phyloP scores from a whole-genome alignment of 2,888 invertebrate genomes.

The Chromoteleia sp. region DNA sequence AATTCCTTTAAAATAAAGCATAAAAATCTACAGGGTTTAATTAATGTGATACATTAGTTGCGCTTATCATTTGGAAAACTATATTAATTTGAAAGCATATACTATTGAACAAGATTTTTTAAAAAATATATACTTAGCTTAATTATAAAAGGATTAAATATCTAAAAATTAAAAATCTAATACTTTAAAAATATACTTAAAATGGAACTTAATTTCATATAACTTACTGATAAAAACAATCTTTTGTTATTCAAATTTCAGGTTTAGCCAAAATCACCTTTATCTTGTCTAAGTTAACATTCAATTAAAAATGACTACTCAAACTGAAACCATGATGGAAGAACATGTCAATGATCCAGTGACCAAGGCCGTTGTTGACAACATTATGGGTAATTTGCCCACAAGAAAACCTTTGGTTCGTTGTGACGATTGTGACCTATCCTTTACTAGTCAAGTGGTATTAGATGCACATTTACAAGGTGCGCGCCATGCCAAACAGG shows the following conservation, averaged over 20 bases:
- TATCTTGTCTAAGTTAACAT: slow-evolving; percentile 29
- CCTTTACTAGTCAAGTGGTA: slow-evolving; percentile 85
- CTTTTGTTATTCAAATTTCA: slow-evolving; percentile 18
- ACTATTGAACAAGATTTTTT: too few species aligned
- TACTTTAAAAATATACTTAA: too few species aligned
- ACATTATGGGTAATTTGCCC: slow-evolving; percentile 85
- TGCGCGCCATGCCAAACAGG: slow-evolving; percentile 83
- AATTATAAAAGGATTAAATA: too few species aligned
- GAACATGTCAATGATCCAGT: slow-evolving; percentile 82
- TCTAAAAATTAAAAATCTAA: too few species aligned
- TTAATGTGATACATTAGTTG: too few species aligned
- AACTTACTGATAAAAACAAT: too few species aligned
- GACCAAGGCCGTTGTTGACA: slow-evolving; percentile 85
- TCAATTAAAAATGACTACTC: slow-evolving; percentile 47
- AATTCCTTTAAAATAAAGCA: too few species aligned
- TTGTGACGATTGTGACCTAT: slow-evolving; percentile 85
- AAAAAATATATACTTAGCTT: too few species aligned
- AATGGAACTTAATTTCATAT: neutral
- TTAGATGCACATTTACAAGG: slow-evolving; percentile 85
- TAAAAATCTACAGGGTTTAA: too few species aligned
- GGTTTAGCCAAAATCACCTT: slow-evolving; percentile 18
- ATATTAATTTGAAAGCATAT: too few species aligned
- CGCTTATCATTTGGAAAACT: too few species aligned
- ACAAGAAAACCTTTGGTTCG: slow-evolving; percentile 83
- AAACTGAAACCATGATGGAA: slow-evolving; percentile 64